Conservation (phyloP, 2,888 invertebrate genomes). For the Drosophila pegasa region DNA sequence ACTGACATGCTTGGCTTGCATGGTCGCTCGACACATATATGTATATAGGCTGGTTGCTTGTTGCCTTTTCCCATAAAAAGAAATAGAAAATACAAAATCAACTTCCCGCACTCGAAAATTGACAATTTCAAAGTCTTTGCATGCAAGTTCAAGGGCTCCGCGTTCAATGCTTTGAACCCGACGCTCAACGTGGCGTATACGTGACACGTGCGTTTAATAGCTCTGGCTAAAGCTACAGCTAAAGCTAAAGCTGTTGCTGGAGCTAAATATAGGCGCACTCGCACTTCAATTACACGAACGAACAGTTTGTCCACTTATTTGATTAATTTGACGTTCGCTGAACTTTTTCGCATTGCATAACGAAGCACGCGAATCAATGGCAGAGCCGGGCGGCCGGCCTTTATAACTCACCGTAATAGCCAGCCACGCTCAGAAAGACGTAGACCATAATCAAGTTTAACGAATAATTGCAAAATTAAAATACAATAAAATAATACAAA, state of each 20-base stretch:
- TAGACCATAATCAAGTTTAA: constrained; percentile 81
- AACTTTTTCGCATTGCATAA: constrained; percentile 61
- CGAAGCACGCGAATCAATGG: constrained; percentile 41
- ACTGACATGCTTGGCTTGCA: constrained; percentile 65
- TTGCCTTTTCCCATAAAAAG: constrained; percentile 37
- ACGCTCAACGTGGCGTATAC: constrained; percentile 53
- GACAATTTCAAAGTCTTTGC: constrained; percentile 37
- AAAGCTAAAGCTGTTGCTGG: no score
- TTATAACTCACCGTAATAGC: constrained; percentile 84
- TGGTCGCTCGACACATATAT: constrained; percentile 12
- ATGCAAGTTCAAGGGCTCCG: constrained; percentile 65
- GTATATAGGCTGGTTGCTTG: constrained; percentile 20
- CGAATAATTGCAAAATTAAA: constrained; percentile 31
- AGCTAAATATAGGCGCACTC: no score
- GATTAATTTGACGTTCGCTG: constrained; percentile 29
- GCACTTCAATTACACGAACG: constrained; percentile 7
- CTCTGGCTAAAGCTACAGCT: constrained; percentile 26
- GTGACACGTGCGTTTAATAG: constrained; percentile 46
- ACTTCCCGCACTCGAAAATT: constrained; percentile 45
- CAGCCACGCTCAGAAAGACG: constrained; percentile 83
- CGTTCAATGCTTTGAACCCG: constrained; percentile 6
- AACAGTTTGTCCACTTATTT: constrained; percentile 29
- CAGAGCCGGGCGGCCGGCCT: constrained; percentile 19
- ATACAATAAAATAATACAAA: constrained; percentile 31
- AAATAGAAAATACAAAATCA: constrained; percentile 10